phyloP scores from a whole-genome alignment of 1,140 invertebrate species.

The Epicauta chinensis region DNA sequence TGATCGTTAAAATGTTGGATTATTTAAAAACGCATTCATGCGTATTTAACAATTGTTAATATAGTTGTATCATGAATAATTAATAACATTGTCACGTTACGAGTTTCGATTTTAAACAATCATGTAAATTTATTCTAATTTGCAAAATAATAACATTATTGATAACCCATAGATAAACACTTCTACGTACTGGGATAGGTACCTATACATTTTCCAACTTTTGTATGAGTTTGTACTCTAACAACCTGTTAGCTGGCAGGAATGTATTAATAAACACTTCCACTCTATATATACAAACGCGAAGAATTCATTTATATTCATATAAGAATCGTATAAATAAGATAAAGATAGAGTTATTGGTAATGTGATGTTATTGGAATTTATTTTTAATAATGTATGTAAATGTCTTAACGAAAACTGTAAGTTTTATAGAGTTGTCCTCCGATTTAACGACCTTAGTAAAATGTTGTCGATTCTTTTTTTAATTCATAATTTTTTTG shows the following conservation, averaged over 20 bases:
- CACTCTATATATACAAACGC: neutral
- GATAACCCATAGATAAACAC: too few species aligned
- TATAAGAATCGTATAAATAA: conserved; percentile 1
- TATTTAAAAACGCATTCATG: too few species aligned
- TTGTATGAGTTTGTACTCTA: conserved; percentile 14
- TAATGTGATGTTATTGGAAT: neutral
- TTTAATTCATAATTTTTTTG: neutral
- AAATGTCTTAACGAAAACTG: neutral
- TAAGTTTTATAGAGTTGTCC: too few species aligned
- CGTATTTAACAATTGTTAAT: too few species aligned
- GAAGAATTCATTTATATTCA: neutral
- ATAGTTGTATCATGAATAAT: too few species aligned
- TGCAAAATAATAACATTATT: too few species aligned
- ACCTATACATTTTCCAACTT: conserved; percentile 1
- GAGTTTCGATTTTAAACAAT: too few species aligned
- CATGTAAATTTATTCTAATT: too few species aligned
- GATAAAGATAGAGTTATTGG: neutral
- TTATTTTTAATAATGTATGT: neutral
- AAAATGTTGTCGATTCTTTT: neutral
- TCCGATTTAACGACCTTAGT: neutral
- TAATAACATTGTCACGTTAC: too few species aligned
- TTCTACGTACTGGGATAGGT: too few species aligned
- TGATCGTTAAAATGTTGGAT: too few species aligned
- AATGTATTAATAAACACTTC: conserved; percentile 14
- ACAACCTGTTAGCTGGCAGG: conserved; percentile 10